Base-by-base conservation (phyloP, 2,113 vertebrate genomes). In the Aldabrachelys gigantea region DNA sequence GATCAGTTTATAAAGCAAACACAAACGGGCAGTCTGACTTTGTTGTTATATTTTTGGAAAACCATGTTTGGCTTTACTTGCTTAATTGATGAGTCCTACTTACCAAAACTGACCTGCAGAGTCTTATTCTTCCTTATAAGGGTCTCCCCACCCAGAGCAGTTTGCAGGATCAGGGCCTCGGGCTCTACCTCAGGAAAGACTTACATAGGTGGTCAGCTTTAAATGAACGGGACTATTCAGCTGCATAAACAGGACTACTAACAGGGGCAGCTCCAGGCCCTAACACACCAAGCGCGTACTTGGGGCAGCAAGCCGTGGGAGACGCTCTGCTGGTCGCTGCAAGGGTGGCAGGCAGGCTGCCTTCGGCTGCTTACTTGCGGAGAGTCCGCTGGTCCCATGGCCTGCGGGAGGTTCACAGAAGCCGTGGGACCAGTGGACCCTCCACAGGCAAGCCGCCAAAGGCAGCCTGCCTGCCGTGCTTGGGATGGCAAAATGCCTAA, bases 111-210 rank as follows among this genome's bases (percentile, higher is more conserved):
- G 11, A 10, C 82, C 3, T 25, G 6, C 25, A 24, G n/a, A 1
- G 52, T 22, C 52, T 41, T 44, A 84, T 22, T 62, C 9, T 31
- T 47, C 31, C 31, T 62, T 81, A 47, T 25, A 89, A 10, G 59
- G 82, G 57, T 72, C 54, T 90, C 92, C 91, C 69, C 69, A 75
- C 0, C 62, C 5, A 44, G 44, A 81, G 10, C 0, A 9, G 9
- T 35, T 0, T 0, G 10, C 2, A 1, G 69, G 82, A 87, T 21
- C 27, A 0, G 35, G 87, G 84, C 49, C 65, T 19, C 16, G 17
- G 65, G 14, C 72, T 24, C 50, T 0, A n/a, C 2, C 12, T 35
- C 19, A 0, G 27, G 49, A 17, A 76, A 78, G 17, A 0, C 0
- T 41, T 59, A 44, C 22, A 27, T 14, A 27, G 38, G 24, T 44